Base-by-base conservation (phyloP, 1,140 invertebrate genomes). In the Lasioglossum baleicum region DNA sequence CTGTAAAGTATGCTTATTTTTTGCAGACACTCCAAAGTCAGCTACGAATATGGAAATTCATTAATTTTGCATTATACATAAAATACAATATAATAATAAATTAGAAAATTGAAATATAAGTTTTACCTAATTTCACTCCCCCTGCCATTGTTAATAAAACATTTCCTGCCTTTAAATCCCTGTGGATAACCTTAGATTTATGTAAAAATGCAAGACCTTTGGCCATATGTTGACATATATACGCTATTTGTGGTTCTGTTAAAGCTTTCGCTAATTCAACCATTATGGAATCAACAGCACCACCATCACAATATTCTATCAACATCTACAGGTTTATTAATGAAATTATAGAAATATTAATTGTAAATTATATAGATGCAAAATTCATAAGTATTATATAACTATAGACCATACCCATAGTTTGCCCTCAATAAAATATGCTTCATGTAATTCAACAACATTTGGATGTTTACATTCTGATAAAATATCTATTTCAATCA, bases 11-110 rank as follows among this genome's bases (percentile, higher is more conserved):
- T 96, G 96, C 91, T 99, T 99, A 92, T 99, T 99, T 94, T 99
- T 99, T 20, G 99, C 99, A 69, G 98, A 99, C 20, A 99, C 99
- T 84, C 99, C 99, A 95, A 99, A 99, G 94, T 99, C 99, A 92
- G 99, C 99, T 99, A 91, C 44, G 94, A 91, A 86, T 80, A 79
- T 77, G 40, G n/a, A 74, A 83, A 51, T 0, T 17, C 10, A 13
- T 65, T 35, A 48, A n/a, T n/a, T 51, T 31, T 61, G 61, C n/a
- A 77, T 71, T n/a, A n/a, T 71, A 58, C 70, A 56, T 42, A 68
- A 56, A 44, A 72, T 69, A 81, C 58, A 64, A 58, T 7, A n/a
- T n/a, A n/a, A n/a, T n/a, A n/a, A n/a, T n/a, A n/a, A n/a, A n/a
- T n/a, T n/a, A n/a, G n/a, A n/a, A n/a, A n/a, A n/a, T n/a, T n/a